A percentile compares a stretch with the other conserved stretches of the same genome.
Evolutionary conservation across 2,888 invertebrate genomes (phyloP).

Genomic region (Volucella inanis): DNA sequence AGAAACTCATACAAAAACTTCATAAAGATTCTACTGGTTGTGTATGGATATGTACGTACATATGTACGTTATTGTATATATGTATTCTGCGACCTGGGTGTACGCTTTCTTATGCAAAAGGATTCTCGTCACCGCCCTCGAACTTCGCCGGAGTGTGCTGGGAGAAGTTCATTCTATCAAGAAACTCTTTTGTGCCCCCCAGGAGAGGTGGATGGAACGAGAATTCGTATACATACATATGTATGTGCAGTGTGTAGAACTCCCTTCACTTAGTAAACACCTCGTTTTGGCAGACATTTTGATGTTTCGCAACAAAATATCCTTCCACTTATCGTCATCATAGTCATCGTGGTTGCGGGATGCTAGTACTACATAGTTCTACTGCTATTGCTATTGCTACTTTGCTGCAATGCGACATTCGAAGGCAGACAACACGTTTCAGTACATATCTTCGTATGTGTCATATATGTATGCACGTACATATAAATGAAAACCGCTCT

Average conservation of each 20-base stretch:
- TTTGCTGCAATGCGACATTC: conserved; percentile 78
- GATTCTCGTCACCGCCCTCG: too few species aligned
- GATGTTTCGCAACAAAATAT: conserved; percentile 73
- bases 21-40: conserved; percentile 52
- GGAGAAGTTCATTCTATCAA: neutral
- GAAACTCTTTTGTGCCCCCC: conserved; percentile 24
- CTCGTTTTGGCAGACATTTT: conserved; percentile 76
- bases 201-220: neutral
- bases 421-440: conserved; percentile 60
- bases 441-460: too few species aligned
- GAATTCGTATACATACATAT: neutral
- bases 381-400: conserved; percentile 56
- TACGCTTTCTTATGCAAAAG: conserved; percentile 6
- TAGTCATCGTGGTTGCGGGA: conserved; percentile 53
- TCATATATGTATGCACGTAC: conserved; percentile 4
- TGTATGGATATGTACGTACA: conserved; percentile 16
- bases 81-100: neutral
- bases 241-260: conserved; percentile 49
- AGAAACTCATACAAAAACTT: conserved; percentile 74
- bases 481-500: conserved; percentile 45
- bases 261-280: conserved; percentile 74
- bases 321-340: conserved; percentile 41
- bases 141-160: conserved; percentile 25
- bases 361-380: too few species aligned
- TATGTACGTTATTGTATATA: neutral